Conservation (phyloP, 1,140 invertebrate species). For the Drosophila navojoa region DNA sequence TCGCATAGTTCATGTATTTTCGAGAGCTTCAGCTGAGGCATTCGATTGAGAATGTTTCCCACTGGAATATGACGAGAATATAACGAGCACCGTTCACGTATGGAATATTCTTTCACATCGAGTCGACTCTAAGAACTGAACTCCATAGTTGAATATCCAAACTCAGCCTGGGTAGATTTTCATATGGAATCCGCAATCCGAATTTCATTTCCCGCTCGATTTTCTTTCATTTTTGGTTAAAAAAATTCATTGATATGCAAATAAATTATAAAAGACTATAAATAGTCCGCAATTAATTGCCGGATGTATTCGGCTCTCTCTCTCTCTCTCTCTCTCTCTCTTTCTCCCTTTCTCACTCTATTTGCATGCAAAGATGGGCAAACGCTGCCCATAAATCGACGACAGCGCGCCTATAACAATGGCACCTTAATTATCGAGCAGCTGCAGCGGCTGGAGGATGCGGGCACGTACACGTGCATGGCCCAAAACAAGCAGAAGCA, state of each 20-base stretch:
- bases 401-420: conserved; percentile 94
- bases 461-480: conserved; percentile 94
- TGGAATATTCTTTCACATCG: too few species aligned
- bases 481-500: conserved; percentile 93
- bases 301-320: conserved; percentile 33
- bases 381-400: conserved; percentile 92
- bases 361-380: conserved; percentile 87
- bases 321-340: not conserved
- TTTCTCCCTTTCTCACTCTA: not conserved
- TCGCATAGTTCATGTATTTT: too few species aligned
- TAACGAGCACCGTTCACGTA: too few species aligned
- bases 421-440: conserved; percentile 94
- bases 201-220: too few species aligned
- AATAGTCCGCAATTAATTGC: conserved; percentile 71
- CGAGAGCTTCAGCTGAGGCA: too few species aligned
- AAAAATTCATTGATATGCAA: not conserved
- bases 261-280: conserved; percentile 31
- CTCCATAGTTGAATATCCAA: too few species aligned
- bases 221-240: not conserved
- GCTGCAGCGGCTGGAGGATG: conserved; percentile 90
- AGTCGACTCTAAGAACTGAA: too few species aligned
- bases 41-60: too few species aligned
- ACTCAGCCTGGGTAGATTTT: too few species aligned
- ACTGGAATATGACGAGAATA: too few species aligned
- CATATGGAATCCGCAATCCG: too few species aligned